A percentile compares a stretch with the other conserved stretches of the same genome.
phyloP scores from a whole-genome alignment of 2,888 invertebrate species.

The Nomada hirtipes region DNA sequence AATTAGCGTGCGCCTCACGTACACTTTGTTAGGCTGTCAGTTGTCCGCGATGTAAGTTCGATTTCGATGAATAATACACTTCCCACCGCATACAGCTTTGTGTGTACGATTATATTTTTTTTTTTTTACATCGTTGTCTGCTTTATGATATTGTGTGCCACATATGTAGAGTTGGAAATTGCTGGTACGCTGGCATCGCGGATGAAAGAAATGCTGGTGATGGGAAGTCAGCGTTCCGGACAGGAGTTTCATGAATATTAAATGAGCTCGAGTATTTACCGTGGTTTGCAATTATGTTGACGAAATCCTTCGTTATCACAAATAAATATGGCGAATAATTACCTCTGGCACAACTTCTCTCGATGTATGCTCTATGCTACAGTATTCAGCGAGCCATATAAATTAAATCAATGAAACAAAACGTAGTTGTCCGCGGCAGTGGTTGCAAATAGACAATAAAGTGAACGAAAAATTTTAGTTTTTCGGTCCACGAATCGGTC shows the following conservation, averaged over 20 bases:
- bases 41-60: slow-evolving; percentile 10
- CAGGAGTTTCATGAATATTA: slow-evolving; percentile 33
- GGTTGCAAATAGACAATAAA: no score
- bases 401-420: no score
- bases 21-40: slow-evolving; percentile 13
- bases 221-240: background rate
- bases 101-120: no score
- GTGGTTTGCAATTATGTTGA: slow-evolving; percentile 22
- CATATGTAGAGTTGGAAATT: no score
- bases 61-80: background rate
- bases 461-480: no score
- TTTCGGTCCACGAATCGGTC: no score
- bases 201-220: slow-evolving; percentile 6
- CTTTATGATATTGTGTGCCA: no score
- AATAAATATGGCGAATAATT: slow-evolving; percentile 38
- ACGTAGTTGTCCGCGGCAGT: no score
- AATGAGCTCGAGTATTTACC: slow-evolving; percentile 36
- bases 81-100: background rate
- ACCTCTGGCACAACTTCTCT: background rate
- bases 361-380: slow-evolving; percentile 1
- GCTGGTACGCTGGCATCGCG: no score
- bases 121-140: background rate
- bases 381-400: background rate
- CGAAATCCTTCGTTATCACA: slow-evolving; percentile 20
- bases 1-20: slow-evolving; percentile 36